Percentiles rank a stretch among this genome's conserved stretches.
Conservation (phyloP, 2,888 invertebrate genomes). For the Nephrotoma flavescens region DNA sequence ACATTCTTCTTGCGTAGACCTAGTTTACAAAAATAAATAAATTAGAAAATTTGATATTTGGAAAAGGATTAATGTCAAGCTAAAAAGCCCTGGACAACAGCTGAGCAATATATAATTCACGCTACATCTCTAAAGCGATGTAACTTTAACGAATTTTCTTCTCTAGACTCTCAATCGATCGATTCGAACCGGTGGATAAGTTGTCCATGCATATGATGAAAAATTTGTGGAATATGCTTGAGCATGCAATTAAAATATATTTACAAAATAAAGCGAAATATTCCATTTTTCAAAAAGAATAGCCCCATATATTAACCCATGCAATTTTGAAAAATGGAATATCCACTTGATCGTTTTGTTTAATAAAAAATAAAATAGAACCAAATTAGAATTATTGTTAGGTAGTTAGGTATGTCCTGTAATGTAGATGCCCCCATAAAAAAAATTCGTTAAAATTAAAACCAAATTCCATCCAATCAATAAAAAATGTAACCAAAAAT, state of each 20-base stretch:
- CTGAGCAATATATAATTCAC: neutral
- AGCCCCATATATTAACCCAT: neutral
- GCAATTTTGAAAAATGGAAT: neutral
- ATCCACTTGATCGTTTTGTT: neutral
- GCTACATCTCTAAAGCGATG: neutral
- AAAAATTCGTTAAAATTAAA: neutral
- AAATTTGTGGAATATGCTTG: neutral
- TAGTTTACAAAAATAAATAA: conserved; percentile 13
- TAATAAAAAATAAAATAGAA: conserved; percentile 8
- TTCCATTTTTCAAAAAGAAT: neutral
- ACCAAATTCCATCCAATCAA: neutral
- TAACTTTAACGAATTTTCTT: neutral
- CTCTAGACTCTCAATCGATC: neutral
- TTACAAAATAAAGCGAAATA: neutral
- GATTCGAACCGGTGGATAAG: neutral
- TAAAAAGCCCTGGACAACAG: neutral
- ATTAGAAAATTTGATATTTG: neutral
- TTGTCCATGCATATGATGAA: neutral
- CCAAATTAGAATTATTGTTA: conserved; percentile 14
- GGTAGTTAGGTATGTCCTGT: neutral
- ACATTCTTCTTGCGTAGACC: conserved; percentile 92
- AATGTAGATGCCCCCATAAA: neutral
- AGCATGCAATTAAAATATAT: neutral
- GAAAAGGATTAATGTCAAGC: neutral
- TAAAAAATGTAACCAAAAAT: neutral